A percentile compares a stretch with the other conserved stretches of the same genome.
Evolutionary conservation across 2,888 invertebrate genomes (phyloP).

Genomic region (Spodoptera littoralis): DNA sequence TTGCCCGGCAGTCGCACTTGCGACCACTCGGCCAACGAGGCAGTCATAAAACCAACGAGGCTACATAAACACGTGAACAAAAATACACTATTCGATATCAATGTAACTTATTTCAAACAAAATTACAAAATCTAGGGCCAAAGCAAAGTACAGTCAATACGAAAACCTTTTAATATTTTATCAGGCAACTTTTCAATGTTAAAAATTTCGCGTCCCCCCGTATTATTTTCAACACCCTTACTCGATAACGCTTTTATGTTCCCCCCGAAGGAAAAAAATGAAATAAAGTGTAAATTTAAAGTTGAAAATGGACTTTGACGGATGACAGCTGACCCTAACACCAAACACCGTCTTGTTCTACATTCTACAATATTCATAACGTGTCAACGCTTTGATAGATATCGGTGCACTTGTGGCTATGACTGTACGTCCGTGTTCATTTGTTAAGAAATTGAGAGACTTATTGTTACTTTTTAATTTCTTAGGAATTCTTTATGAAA

Average conservation of each 20-base stretch:
- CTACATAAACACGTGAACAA: too few species aligned
- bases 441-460: constrained; percentile 29
- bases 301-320: constrained; percentile 86
- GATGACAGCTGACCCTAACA: constrained; percentile 81
- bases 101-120: background rate
- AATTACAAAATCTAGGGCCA: constrained; percentile 34
- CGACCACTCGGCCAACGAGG: too few species aligned
- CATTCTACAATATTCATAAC: constrained; percentile 81
- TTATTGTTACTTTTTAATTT: background rate
- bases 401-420: constrained; percentile 60
- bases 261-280: constrained; percentile 75
- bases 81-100: too few species aligned
- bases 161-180: constrained; percentile 77
- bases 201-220: constrained; percentile 73
- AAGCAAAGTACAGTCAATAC: constrained; percentile 62
- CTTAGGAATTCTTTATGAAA: too few species aligned
- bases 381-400: constrained; percentile 71
- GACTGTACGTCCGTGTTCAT: constrained; percentile 26
- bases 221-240: constrained; percentile 79
- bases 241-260: constrained; percentile 85
- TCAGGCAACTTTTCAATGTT: constrained; percentile 80
- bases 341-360: constrained; percentile 72
- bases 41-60: too few species aligned
- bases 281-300: constrained; percentile 84
- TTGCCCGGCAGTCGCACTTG: too few species aligned